Percentiles rank a stretch among this genome's conserved stretches.
These are phyloP conservation scores for Rotaria macrura DNA, from an alignment of 2,888 invertebrate genomes.

Conservation along the genomic window DNA sequence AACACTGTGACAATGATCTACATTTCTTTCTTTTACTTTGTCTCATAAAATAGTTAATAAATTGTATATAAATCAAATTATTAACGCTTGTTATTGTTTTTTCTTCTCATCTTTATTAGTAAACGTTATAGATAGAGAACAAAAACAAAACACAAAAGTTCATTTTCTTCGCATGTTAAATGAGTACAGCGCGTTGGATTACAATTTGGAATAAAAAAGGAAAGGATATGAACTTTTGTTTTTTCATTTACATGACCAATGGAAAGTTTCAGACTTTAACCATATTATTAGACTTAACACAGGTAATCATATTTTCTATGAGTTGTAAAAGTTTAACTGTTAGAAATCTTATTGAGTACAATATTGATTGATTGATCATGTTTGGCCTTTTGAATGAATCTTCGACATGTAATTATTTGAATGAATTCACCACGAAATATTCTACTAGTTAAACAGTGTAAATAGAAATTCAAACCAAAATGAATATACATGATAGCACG, in stretches of 20 bases:
- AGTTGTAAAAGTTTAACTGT: not conserved
- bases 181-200: not conserved
- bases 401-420: not conserved
- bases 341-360: not conserved
- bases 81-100: not conserved
- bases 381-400: not conserved
- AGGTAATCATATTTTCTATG: not conserved
- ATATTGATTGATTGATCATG: not conserved
- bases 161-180: not conserved
- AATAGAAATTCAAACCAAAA: not conserved
- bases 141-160: not conserved
- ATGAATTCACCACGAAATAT: conserved; percentile 10
- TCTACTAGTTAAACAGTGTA: conserved; percentile 15
- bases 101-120: not conserved
- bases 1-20: no score
- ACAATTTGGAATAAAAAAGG: not conserved
- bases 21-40: no score
- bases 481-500: not conserved
- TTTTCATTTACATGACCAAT: no score
- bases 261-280: not conserved
- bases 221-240: no score
- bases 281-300: not conserved
- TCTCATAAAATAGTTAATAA: not conserved
- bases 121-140: not conserved
- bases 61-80: not conserved